These are phyloP conservation scores for Hippocampus guttulatus DNA, from an alignment of 2,113 vertebrate genomes.

Conservation along the genomic window DNA sequence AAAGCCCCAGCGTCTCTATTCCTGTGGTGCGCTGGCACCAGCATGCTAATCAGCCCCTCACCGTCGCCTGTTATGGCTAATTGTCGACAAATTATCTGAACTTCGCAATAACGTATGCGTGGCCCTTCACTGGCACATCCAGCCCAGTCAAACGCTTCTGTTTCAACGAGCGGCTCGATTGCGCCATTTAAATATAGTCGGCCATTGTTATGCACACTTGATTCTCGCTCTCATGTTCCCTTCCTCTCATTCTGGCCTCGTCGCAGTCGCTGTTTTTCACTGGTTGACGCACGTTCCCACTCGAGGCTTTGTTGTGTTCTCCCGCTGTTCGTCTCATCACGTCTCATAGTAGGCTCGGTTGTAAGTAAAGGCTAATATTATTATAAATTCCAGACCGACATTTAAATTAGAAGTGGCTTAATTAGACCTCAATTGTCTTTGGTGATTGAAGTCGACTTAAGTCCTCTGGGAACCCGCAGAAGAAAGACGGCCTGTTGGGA, in stretches of 20 bases:
- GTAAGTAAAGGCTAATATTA: constrained; percentile 51
- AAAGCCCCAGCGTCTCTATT: constrained; percentile 62
- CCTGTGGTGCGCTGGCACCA: constrained; percentile 56
- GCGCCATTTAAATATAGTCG: constrained; percentile 58
- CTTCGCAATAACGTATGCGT: constrained; percentile 80
- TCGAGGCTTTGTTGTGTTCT: constrained; percentile 25
- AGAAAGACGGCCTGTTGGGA: constrained; percentile 20
- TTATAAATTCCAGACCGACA: constrained; percentile 50
- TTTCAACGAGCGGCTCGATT: constrained; percentile 58
- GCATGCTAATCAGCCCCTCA: constrained; percentile 67
- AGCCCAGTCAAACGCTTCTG: constrained; percentile 39
- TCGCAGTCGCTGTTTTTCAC: constrained; percentile 27
- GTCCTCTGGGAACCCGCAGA: constrained; percentile 33
- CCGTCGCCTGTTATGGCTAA: constrained; percentile 61
- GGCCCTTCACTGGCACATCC: constrained; percentile 41
- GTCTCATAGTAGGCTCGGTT: constrained; percentile 19
- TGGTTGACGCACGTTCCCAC: constrained; percentile 20
- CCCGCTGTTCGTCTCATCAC: constrained; percentile 12
- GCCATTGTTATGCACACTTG: constrained; percentile 50
- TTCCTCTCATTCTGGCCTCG: constrained; percentile 14
- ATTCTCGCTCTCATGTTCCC: constrained; percentile 23
- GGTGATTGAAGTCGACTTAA: constrained; percentile 56
- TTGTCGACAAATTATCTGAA: constrained; percentile 71
- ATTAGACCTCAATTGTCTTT: constrained; percentile 57
- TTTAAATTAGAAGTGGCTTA: constrained; percentile 61